These are phyloP conservation scores for Drosophila pruinosa DNA, from an alignment of 1,140 invertebrate species.

Conservation along the genomic window DNA sequence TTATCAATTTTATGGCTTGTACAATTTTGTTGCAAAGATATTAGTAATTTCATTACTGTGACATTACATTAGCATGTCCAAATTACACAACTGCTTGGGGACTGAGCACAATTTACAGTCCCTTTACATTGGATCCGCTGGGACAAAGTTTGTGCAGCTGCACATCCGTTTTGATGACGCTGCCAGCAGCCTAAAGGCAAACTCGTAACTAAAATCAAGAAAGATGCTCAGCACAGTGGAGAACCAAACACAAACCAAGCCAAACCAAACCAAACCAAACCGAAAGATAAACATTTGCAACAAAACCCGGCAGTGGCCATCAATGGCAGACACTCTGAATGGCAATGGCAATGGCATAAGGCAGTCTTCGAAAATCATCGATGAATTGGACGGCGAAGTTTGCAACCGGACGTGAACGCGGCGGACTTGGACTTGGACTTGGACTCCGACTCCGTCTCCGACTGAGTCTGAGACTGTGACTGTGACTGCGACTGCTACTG, in stretches of 20 bases:
- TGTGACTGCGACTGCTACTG: not conserved
- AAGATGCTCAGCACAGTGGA: conserved; percentile 9
- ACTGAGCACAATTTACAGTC: not conserved
- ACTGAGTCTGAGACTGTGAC: conserved; percentile 10
- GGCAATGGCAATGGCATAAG: conserved; percentile 43
- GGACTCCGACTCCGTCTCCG: conserved; percentile 24
- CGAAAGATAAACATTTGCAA: conserved; percentile 72
- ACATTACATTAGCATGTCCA: conserved; percentile 69
- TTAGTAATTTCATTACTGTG: conserved; percentile 59
- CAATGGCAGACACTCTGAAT: conserved; percentile 36
- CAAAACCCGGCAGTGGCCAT: conserved; percentile 39
- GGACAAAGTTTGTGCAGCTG: conserved; percentile 67
- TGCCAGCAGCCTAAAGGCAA: conserved; percentile 24
- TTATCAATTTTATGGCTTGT: not conserved
- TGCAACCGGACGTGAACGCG: conserved; percentile 55
- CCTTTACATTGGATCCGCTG: not conserved
- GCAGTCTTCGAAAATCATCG: conserved; percentile 67
- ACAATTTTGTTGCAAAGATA: conserved; percentile 31
- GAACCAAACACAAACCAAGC: conserved; percentile 3
- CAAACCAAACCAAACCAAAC: conserved; percentile 27
- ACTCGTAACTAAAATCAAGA: conserved; percentile 39
- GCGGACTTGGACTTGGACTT: conserved; percentile 34
- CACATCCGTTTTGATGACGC: conserved; percentile 67
- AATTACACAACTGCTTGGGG: conserved; percentile 29
- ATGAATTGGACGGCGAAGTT: conserved; percentile 75